Base-by-base conservation (phyloP, 1,140 invertebrate species). In the Eulimnadia texana region DNA sequence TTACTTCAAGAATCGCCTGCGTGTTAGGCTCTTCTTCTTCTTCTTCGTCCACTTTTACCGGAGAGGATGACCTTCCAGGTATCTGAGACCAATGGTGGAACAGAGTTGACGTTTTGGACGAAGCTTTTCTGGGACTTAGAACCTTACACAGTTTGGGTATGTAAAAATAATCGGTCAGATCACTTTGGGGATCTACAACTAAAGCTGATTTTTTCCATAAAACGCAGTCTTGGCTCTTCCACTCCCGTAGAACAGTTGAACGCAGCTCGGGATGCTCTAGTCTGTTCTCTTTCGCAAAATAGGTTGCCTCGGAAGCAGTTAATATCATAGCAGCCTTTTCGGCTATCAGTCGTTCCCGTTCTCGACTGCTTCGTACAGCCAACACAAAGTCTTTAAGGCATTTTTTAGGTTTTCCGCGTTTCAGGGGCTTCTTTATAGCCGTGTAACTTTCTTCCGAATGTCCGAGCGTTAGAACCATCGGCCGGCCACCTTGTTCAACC, bases 281-380 rank as follows among this genome's bases (percentile, higher is more conserved):
- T 6, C 33, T 42, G 6, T 9, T 16, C 6, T 9, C 16, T 16
- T 42, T 16, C 16, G 6, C 33, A 42, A 6, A 42, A 6, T 42
- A 16, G 6, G 33, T 6, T 16, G 16, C 16, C 33, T 42, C 33
- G 6, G 33, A 16, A 16, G 6, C 16, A 22, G n/a, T 57, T 20
- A 57, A 27, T 10, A 57, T 20, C 22, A 33, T 29, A 13, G 55
- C 55, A 20, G 55, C 55, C 19, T 33, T 16, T n/a, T 57, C 55
- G 28, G 55, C 55, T 22, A 57, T 57, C 22, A 57, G 29, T 29
- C 55, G 24, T 20, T 57, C 55, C 10, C 55, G 55, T 33, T 57
- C 55, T 13, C 27, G 10, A 3, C 22, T 23, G 16, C 24, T 29
- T 23, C 55, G 24, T n/a, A 57, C 20, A 20, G 55, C 25, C 9